Evolutionary conservation across 2,113 vertebrate species (phyloP).

Genomic region (Morone chrysops): DNA sequence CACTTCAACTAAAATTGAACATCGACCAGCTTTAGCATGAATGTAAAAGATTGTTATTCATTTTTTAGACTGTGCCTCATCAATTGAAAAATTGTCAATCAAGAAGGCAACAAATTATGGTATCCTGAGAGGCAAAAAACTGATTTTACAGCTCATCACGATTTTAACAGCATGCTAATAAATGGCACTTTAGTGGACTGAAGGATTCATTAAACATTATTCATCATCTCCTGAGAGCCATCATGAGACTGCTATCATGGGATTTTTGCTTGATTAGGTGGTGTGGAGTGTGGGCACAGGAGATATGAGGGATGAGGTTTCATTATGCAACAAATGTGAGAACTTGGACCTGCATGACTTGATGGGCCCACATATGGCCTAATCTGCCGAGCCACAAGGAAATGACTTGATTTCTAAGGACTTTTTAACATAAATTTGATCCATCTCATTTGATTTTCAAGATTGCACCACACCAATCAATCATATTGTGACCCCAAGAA

Average conservation of each 20-base stretch:
- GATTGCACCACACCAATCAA: background rate
- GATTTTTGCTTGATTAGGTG: slow-evolving; percentile 64
- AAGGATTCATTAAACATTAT: slow-evolving; percentile 57
- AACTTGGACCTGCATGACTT: slow-evolving; percentile 18
- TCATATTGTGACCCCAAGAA: background rate
- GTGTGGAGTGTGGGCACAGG: slow-evolving; percentile 34
- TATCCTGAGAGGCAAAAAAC: background rate
- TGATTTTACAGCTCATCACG: slow-evolving; percentile 37
- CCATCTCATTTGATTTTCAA: slow-evolving; percentile 4
- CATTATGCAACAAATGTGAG: slow-evolving; percentile 55
- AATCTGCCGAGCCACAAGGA: slow-evolving; percentile 27
- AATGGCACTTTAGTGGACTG: slow-evolving; percentile 37
- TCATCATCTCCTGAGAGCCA: slow-evolving; percentile 60
- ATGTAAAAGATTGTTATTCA: background rate
- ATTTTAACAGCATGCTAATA: slow-evolving; percentile 41
- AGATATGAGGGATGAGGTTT: slow-evolving; percentile 34
- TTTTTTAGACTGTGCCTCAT: background rate
- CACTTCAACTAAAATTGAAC: background rate
- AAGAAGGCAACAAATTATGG: background rate
- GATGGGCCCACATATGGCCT: slow-evolving; percentile 4
- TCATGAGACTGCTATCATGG: slow-evolving; percentile 38
- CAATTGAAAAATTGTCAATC: slow-evolving; percentile 8
- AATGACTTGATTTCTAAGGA: slow-evolving; percentile 31
- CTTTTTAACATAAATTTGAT: slow-evolving; percentile 30
- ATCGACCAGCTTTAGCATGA: background rate